These are phyloP conservation scores for Pammene fasciana DNA, from an alignment of 2,888 invertebrate genomes.

Conservation along the genomic window DNA sequence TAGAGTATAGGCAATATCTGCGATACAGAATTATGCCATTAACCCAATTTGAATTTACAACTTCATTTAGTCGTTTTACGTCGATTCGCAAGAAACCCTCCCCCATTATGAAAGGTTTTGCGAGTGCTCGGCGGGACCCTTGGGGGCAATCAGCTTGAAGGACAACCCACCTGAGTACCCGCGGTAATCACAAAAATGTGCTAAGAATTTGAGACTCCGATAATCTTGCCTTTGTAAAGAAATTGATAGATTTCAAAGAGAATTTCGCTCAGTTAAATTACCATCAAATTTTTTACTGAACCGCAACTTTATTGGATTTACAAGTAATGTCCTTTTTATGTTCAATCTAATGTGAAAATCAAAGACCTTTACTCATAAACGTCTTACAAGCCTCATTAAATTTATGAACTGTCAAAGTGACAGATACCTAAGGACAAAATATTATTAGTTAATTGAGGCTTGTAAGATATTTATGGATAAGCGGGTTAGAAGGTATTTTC, in stretches of 20 bases:
- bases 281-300: conserved; percentile 19
- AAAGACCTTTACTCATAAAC: neutral
- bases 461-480: too few relatives aligned
- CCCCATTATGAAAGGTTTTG: conserved; percentile 47
- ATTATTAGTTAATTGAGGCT: too few relatives aligned
- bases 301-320: conserved; percentile 4
- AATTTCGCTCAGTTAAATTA: conserved; percentile 34
- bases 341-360: conserved; percentile 1
- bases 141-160: conserved; percentile 44
- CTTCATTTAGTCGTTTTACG: conserved; percentile 47
- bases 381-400: too few relatives aligned
- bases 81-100: conserved; percentile 44
- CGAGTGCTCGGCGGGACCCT: conserved; percentile 44
- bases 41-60: conserved; percentile 50
- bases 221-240: conserved; percentile 34
- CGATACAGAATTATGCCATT: conserved; percentile 50
- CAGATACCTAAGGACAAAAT: too few relatives aligned
- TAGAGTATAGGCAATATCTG: conserved; percentile 26
- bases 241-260: conserved; percentile 31
- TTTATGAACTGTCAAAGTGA: too few relatives aligned
- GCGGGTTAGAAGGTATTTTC: too few relatives aligned
- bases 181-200: conserved; percentile 43
- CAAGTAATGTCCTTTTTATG: neutral
- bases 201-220: conserved; percentile 39
- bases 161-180: conserved; percentile 43